Evolutionary conservation across 2,797 vertebrate species (phyloP), one percentile per base, ranked within the genome.

Genomic region (Naso thynnoides): DNA sequence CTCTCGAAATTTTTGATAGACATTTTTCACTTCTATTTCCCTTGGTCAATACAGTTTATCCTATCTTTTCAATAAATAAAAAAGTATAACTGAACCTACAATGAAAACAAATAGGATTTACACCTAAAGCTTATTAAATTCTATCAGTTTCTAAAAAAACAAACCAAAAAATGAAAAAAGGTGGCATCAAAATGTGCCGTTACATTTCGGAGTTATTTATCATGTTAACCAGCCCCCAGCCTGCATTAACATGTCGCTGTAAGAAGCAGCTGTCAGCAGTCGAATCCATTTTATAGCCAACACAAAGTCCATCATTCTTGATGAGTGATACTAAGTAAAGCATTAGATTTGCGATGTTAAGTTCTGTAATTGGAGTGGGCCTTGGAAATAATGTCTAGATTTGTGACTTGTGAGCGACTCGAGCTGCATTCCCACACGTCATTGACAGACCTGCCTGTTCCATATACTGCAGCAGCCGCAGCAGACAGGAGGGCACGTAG

Each of bases 301-400:
- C 55, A 38, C 29, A 65, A 42, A 71, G 56, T 80, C 66, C 26
- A 16, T 53, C 44, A 24, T 41, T 76, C 66, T 52, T 8, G 45
- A 47, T 38, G 57, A 76, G 61, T 53, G 60, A 59, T 16, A 26
- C 49, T 41, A 27, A 62, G 67, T 65, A 54, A 82, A 86, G 82
- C 64, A 31, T 58, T 71, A 19, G 87, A 84, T 88, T 73, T 85
- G 80, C 52, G 69, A 56, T 72, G 76, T 61, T 61, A 65, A n/a
- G 64, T 85, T 84, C 79, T 73, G 74, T 66, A 83, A 86, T 49
- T 62, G 41, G 21, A 78, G 49, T 0, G 10, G 54, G 50, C 58
- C 76, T 56, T 70, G 84, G 83, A 82, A 86, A 88, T 86, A 87
- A 90, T 72, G 75, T 81, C 27, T 42, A 80, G 81, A 86, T 86